Conservation (phyloP, 2,113 vertebrate species). For the Ahaetulla prasina region DNA sequence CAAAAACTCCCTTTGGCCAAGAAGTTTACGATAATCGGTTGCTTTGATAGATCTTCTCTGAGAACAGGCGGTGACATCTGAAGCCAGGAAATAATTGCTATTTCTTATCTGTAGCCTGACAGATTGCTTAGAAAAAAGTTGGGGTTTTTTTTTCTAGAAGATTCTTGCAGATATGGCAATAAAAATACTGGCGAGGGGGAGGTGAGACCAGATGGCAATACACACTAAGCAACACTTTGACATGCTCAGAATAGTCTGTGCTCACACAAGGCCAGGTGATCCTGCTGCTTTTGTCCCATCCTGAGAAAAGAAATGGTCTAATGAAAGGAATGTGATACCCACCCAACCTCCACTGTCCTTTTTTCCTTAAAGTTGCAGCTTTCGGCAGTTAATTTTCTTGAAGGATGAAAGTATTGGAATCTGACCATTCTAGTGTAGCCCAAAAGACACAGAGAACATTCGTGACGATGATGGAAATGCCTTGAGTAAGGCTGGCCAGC, state of each 20-base stretch:
- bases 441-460: not conserved
- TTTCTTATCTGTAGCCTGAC: not conserved
- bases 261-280: not conserved
- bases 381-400: not conserved
- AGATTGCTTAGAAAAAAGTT: not conserved
- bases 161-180: not conserved
- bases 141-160: not conserved
- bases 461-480: not conserved
- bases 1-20: not conserved
- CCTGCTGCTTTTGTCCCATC: not conserved
- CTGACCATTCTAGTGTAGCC: not conserved
- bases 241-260: not conserved
- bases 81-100: not conserved
- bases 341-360: not conserved
- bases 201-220: not conserved
- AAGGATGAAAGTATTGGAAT: not conserved
- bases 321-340: not conserved
- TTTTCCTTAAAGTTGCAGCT: not conserved
- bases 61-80: not conserved
- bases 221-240: not conserved
- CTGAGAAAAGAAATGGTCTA: not conserved
- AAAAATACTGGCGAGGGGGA: not conserved
- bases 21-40: not conserved
- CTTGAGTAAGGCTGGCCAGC: not conserved
- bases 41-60: not conserved